A percentile compares a stretch with the other conserved stretches of the same genome.
Conservation (phyloP, 2,888 invertebrate species). For the Perizoma affinitatum region DNA sequence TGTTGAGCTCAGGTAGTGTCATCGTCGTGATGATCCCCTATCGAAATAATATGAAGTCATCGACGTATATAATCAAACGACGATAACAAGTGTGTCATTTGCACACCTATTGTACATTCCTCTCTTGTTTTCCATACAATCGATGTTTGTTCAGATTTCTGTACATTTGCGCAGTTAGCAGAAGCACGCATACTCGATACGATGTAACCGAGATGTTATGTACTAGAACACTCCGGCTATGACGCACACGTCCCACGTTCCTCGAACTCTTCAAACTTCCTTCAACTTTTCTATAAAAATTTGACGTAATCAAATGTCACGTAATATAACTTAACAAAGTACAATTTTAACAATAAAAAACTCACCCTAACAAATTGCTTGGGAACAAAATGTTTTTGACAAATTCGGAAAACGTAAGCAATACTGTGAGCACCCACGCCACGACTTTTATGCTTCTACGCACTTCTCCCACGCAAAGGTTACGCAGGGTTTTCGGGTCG, state of each 20-base stretch:
- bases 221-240: constrained; percentile 16
- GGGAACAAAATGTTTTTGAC: constrained; percentile 27
- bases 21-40: constrained; percentile 59
- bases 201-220: constrained; percentile 58
- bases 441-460: constrained; percentile 44
- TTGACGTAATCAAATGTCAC: neutral
- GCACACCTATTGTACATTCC: constrained; percentile 60
- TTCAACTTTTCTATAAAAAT: constrained; percentile 8
- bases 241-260: constrained; percentile 26
- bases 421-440: constrained; percentile 34
- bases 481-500: constrained; percentile 37
- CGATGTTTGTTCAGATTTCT: constrained; percentile 75
- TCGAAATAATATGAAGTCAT: constrained; percentile 64
- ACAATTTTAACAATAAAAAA: constrained; percentile 14
- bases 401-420: constrained; percentile 47
- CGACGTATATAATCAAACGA: constrained; percentile 55
- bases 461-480: constrained; percentile 48
- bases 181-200: constrained; percentile 43
- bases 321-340: constrained; percentile 41
- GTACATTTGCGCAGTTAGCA: constrained; percentile 71
- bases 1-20: constrained; percentile 57
- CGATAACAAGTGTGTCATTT: constrained; percentile 62
- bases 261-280: constrained; percentile 9
- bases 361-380: constrained; percentile 4
- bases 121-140: constrained; percentile 62